These are phyloP conservation scores for Luidia sarsii DNA, from an alignment of 53 echinoderm and acorn worm species.

Conservation along the genomic window DNA sequence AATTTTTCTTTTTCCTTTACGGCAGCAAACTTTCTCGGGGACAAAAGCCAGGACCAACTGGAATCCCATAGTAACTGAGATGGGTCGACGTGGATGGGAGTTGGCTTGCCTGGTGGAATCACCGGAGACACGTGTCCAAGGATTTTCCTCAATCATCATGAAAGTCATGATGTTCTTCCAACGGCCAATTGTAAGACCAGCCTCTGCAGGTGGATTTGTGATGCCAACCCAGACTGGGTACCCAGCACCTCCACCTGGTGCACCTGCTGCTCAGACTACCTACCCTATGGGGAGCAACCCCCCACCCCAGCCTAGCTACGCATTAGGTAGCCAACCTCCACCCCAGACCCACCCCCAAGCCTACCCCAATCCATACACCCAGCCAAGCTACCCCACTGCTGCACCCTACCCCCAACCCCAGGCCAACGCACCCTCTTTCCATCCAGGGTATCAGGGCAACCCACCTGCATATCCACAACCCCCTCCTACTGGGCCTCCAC, in stretches of 20 bases:
- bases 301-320: neutral
- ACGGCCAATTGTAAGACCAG: conserved; percentile 52
- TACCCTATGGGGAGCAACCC: neutral
- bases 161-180: conserved; percentile 92
- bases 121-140: conserved; percentile 52
- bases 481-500: neutral
- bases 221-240: conserved; percentile 1
- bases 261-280: neutral
- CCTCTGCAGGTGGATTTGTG: neutral
- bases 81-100: conserved; percentile 91
- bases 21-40: conserved; percentile 54
- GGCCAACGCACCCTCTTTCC: neutral
- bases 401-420: conserved; percentile 7
- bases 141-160: conserved; percentile 33
- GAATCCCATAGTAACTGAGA: conserved; percentile 70
- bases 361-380: neutral
- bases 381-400: neutral
- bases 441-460: neutral
- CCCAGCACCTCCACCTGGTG: neutral
- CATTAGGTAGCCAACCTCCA: neutral
- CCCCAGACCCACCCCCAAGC: neutral
- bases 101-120: conserved; percentile 77
- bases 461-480: neutral
- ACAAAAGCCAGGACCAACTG: conserved; percentile 71
- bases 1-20: neutral